phyloP scores from a whole-genome alignment of 2,888 invertebrate genomes.

The Ceriagrion tenellum region DNA sequence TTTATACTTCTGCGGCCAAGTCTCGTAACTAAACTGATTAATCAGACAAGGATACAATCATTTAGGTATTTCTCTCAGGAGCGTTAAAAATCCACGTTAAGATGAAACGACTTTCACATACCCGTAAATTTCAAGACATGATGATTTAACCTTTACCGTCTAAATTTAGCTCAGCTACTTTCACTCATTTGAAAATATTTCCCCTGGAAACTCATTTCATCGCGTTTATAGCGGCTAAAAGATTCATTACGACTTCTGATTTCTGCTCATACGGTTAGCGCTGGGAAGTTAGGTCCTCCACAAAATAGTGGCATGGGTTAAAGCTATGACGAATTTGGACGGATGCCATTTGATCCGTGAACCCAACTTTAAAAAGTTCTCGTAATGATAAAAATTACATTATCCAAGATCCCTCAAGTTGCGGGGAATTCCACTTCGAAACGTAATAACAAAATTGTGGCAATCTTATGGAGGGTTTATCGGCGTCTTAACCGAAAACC shows the following conservation, averaged over 20 bases:
- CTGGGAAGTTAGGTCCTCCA: neutral
- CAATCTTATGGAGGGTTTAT: neutral
- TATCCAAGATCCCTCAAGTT: neutral
- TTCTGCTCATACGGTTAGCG: neutral
- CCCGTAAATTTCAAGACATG: too few species aligned
- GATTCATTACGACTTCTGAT: neutral
- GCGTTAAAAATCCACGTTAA: too few species aligned
- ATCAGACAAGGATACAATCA: too few species aligned
- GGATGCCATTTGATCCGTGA: neutral
- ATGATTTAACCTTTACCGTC: too few species aligned
- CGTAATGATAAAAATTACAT: neutral
- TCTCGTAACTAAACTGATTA: too few species aligned
- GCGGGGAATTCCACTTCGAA: neutral
- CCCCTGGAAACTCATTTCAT: neutral
- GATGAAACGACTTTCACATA: too few species aligned
- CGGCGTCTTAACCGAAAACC: neutral
- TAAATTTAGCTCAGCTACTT: neutral
- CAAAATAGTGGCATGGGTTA: neutral
- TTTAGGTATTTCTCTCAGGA: too few species aligned
- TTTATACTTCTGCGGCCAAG: too few species aligned
- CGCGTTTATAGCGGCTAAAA: neutral
- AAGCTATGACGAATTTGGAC: neutral
- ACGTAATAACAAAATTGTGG: neutral
- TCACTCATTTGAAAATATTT: neutral
- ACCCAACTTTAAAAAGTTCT: neutral